Conservation (phyloP, 2,888 invertebrate species). For the Pandemis heparana region DNA sequence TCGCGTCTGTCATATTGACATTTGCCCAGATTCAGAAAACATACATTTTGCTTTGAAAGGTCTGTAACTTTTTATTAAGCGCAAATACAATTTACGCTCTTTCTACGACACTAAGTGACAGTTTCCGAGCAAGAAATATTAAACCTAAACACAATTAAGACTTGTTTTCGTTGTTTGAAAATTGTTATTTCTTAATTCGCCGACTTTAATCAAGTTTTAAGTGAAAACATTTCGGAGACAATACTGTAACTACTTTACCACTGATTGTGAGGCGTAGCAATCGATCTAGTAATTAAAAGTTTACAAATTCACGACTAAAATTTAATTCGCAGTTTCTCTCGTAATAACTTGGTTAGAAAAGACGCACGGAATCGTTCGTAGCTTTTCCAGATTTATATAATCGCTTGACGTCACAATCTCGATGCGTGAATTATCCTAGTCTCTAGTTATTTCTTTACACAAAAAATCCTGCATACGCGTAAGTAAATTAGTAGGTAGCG, state of each 20-base stretch:
- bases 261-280: not conserved
- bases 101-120: slow-evolving; percentile 3
- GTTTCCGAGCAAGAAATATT: slow-evolving; percentile 1
- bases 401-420: too few relatives aligned
- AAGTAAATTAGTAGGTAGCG: too few relatives aligned
- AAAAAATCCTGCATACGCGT: too few relatives aligned
- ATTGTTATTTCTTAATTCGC: slow-evolving; percentile 20
- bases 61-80: not conserved
- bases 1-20: too few relatives aligned
- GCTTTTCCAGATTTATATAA: too few relatives aligned
- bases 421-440: too few relatives aligned
- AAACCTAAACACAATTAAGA: slow-evolving; percentile 22
- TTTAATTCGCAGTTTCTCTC: not conserved
- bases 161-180: slow-evolving; percentile 10
- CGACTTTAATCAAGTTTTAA: slow-evolving; percentile 15
- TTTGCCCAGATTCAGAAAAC: too few relatives aligned
- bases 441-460: too few relatives aligned
- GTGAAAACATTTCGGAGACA: slow-evolving; percentile 9
- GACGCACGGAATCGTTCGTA: too few relatives aligned
- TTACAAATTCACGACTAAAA: not conserved
- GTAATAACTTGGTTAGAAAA: too few relatives aligned
- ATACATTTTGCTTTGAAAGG: too few relatives aligned
- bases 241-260: slow-evolving; percentile 6
- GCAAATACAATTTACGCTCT: not conserved
- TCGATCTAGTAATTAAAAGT: slow-evolving; percentile 5